phyloP scores from a whole-genome alignment of 2,797 vertebrate species.

The Silurus lanzhouensis region DNA sequence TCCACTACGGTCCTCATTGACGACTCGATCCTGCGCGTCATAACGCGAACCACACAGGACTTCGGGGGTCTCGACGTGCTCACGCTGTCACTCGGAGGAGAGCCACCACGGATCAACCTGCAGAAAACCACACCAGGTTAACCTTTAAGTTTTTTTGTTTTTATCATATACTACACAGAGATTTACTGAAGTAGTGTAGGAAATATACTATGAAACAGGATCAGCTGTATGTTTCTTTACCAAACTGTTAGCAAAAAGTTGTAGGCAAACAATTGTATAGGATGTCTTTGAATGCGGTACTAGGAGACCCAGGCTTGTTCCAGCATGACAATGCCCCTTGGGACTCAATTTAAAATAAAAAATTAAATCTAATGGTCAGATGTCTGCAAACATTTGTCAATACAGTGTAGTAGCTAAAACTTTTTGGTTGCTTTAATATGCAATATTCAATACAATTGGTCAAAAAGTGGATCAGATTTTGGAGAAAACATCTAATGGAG shows the following conservation, averaged over 20 bases:
- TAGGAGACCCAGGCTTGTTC: too few relatives aligned
- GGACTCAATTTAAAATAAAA: too few relatives aligned
- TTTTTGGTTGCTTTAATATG: too few relatives aligned
- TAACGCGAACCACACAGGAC: slow-evolving; percentile 87
- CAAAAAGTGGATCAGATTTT: too few relatives aligned
- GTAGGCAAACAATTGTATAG: not conserved
- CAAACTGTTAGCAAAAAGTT: not conserved
- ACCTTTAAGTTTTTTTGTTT: not conserved
- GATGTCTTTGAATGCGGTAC: too few relatives aligned
- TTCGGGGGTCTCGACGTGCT: slow-evolving; percentile 88
- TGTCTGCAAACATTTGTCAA: too few relatives aligned
- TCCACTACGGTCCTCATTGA: slow-evolving; percentile 82
- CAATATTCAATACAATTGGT: too few relatives aligned
- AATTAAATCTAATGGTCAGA: too few relatives aligned
- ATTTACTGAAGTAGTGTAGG: not conserved
- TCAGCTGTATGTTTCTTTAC: too few relatives aligned
- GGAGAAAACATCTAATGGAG: too few relatives aligned
- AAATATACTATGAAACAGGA: not conserved
- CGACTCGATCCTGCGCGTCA: slow-evolving; percentile 71
- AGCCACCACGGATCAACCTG: slow-evolving; percentile 78
- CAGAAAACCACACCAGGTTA: slow-evolving; percentile 84
- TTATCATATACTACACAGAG: not conserved
- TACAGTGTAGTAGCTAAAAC: too few relatives aligned
- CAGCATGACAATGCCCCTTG: too few relatives aligned
- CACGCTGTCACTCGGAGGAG: slow-evolving; percentile 90